Base-by-base conservation (phyloP, 2,888 invertebrate species). In the Ceramica pisi region DNA sequence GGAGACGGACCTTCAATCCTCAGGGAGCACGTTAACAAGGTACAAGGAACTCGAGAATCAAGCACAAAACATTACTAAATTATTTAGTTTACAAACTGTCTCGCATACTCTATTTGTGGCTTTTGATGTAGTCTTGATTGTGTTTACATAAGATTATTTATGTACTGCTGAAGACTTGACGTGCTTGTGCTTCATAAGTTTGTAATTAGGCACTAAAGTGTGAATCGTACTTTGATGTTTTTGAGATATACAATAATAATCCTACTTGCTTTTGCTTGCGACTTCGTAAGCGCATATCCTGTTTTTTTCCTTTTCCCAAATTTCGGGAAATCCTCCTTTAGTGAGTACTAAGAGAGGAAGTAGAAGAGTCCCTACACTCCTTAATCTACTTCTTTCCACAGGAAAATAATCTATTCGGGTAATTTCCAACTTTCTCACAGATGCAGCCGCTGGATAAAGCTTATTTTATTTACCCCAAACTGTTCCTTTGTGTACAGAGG, bases 31-130 rank as follows among this genome's bases (percentile, higher is more conserved):
- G 73, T 76, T 75, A 75, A 86, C 81, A 80, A 80, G 80, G 81
- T 76, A 75, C 78, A 74, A 65, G 61, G 61, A 74, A 80, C 69
- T 44, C 68, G 78, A 51, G 67, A 66, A 80, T 64, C 67, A 31
- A 75, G 71, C 67, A 83, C 82, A 82, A 82, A 82, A 88, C 85
- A 84, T 56, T 75, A 81, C 75, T 82, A 86, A 88, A 88, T 88
- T 86, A 88, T 87, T 86, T 83, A 85, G 87, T 83, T 83, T 38
- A 77, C 71, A 65, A 85, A 85, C 85, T 83, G 74, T 74, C 46
- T 75, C 67, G 71, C 77, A 73, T 80, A 78, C 80, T 82, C 80
- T 83, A 86, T 84, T 83, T 82, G 76, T 63, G 67, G 53, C 63
- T 66, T 72, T 78, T 79, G 81, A 81, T 81, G 67, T 71, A 74